Percentiles rank a stretch among this genome's conserved stretches.
Conservation (phyloP, 2,888 invertebrate genomes). For the Hypselothyrea guttata region DNA sequence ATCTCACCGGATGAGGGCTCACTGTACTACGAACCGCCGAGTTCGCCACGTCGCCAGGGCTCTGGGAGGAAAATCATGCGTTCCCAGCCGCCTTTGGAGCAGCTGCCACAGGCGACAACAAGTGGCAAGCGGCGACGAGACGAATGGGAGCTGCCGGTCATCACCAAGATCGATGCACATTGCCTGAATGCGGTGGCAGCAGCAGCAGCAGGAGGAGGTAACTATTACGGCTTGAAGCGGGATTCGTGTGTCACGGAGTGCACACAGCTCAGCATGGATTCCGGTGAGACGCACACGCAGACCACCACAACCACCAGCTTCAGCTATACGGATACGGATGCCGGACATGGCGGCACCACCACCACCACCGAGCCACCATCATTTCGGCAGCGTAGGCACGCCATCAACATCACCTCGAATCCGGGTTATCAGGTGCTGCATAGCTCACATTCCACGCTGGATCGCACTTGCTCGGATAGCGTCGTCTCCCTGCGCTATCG, state of each 20-base stretch:
- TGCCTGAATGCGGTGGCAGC: conserved; percentile 56
- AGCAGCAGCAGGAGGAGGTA: conserved; percentile 23
- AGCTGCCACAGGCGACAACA: conserved; percentile 54
- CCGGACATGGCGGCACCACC: conserved; percentile 8
- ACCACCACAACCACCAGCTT: conserved; percentile 80
- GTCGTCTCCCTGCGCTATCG: conserved; percentile 84
- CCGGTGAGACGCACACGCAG: conserved; percentile 72
- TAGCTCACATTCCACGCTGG: conserved; percentile 82
- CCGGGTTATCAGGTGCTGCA: conserved; percentile 82
- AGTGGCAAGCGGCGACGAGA: conserved; percentile 56
- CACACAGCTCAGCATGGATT: conserved; percentile 81
- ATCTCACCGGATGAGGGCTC: conserved; percentile 78
- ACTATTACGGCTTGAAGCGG: conserved; percentile 72
- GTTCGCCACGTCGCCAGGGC: conserved; percentile 67
- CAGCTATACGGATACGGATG: conserved; percentile 71
- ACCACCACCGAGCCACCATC: conserved; percentile 22
- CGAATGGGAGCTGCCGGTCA: conserved; percentile 75
- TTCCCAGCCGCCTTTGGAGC: conserved; percentile 46
- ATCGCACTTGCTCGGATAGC: conserved; percentile 82
- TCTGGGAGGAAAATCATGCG: conserved; percentile 64
- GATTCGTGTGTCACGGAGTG: conserved; percentile 82
- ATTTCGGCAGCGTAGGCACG: conserved; percentile 78
- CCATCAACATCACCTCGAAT: conserved; percentile 83
- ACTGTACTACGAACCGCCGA: conserved; percentile 65
- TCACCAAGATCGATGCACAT: conserved; percentile 68